These are phyloP conservation scores for Corydoras sp. DNA, from an alignment of 2,113 vertebrate genomes.

Conservation along the genomic window DNA sequence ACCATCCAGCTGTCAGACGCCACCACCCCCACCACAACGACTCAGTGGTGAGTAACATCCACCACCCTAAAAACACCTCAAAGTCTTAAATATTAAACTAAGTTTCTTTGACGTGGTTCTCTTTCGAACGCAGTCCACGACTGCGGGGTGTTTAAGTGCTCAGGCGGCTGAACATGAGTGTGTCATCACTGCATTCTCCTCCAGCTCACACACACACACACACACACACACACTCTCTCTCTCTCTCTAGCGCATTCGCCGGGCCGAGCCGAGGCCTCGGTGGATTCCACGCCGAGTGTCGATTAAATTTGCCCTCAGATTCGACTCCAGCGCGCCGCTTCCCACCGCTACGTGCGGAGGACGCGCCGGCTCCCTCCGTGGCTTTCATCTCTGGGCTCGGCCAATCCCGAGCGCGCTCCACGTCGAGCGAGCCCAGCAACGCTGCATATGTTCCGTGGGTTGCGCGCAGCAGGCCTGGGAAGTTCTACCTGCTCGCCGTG, in stretches of 20 bases:
- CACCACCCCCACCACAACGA: no score
- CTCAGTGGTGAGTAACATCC: no score
- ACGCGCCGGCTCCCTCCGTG: conserved; percentile 28
- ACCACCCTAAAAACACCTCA: no score
- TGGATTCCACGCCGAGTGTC: conserved; percentile 26
- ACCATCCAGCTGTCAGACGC: no score
- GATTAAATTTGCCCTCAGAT: conserved; percentile 38
- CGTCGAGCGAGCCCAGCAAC: conserved; percentile 15
- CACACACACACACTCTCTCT: conserved; percentile 4
- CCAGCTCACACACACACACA: not conserved
- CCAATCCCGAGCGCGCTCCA: conserved; percentile 7
- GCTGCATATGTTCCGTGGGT: conserved; percentile 29
- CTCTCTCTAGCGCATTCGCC: conserved; percentile 24
- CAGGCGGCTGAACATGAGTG: no score
- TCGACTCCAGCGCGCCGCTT: conserved; percentile 10
- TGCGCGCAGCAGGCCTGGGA: not conserved
- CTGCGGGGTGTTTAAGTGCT: no score
- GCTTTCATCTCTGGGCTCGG: conserved; percentile 35
- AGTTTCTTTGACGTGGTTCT: no score
- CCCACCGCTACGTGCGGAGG: conserved; percentile 18
- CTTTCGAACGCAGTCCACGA: no score
- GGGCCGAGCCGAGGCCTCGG: conserved; percentile 29
- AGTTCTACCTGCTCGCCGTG: not conserved
- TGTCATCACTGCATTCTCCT: conserved; percentile 1
- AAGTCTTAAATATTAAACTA: no score